Evolutionary conservation across 2,113 vertebrate species (phyloP), one percentile per base, ranked within the genome.

Genomic region (Vulpes vulpes): DNA sequence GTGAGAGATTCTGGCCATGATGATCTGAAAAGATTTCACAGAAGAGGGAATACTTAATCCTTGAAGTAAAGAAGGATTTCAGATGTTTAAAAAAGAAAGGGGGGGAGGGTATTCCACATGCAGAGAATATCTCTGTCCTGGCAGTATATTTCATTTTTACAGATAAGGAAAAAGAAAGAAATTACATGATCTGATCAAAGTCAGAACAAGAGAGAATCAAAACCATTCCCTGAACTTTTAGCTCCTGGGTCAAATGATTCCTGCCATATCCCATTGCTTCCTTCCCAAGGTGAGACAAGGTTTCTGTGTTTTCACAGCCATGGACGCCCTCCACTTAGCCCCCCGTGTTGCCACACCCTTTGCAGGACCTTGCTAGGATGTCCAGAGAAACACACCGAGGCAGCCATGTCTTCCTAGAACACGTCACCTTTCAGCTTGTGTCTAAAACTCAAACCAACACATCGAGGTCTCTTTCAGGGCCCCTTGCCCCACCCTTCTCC

Each of bases 311-410:
- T 87, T 79, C 57, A 22, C 64, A 43, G 8, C 9, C 25, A 49
- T 30, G 25, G 32, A 8, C 2, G 2, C 15, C 62, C 62, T 80
- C 30, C 35, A 30, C 32, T 38, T n/a, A 55, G 14, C 11, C 51
- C 79, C 86, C 25, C 6, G 5, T 15, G 17, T 62, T 55, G 94
- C 92, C 97, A 95, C 91, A 91, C 96, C 97, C 94, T 95, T 83
- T 73, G 11, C 11, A 92, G 76, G 53, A 96, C 12, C 53, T 81
- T 55, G 64, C 32, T 49, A 55, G 49, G 17, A 85, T 17, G 62
- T 43, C 27, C 35, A n/a, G n/a, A 71, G 73, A 83, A 62, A 93
- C 38, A 43, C 43, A 49, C 19, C 62, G 38, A 93, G 64, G 60
- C 83, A 92, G n/a, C 76, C 84, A 53, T 2, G 5, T 65, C 88